Evolutionary conservation across 2,113 vertebrate genomes (phyloP).

Genomic region (Casuarius casuarius): DNA sequence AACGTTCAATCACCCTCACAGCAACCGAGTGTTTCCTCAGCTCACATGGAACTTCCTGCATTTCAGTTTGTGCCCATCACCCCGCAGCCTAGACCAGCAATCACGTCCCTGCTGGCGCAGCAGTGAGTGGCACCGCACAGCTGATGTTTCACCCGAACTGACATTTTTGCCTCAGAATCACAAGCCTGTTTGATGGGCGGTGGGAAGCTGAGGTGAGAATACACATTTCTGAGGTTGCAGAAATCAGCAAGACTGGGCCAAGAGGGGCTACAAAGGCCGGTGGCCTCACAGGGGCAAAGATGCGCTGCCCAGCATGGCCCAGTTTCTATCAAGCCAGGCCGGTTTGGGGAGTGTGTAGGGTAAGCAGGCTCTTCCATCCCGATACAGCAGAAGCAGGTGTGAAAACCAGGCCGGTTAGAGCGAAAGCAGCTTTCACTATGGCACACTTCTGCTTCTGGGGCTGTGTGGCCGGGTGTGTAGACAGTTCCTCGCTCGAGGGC

Average conservation of each 20-base stretch:
- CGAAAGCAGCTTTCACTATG: neutral
- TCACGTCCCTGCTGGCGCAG: neutral
- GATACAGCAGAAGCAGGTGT: neutral
- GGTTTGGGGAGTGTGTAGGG: neutral
- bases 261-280: neutral
- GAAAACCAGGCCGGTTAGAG: neutral
- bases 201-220: too few species aligned
- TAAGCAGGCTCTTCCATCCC: neutral
- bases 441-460: neutral
- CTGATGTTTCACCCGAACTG: neutral
- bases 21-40: too few species aligned
- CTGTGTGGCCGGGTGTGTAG: neutral
- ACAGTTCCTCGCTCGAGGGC: neutral
- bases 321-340: too few species aligned
- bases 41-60: too few species aligned
- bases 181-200: neutral
- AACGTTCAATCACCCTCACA: too few species aligned
- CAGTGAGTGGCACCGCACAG: neutral
- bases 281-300: neutral
- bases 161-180: neutral
- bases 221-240: neutral
- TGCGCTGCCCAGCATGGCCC: too few species aligned
- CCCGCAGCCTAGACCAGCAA: too few species aligned
- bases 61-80: too few species aligned
- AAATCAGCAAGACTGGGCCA: too few species aligned